phyloP scores from a whole-genome alignment of 2,797 vertebrate genomes.

The Chelon auratus region DNA sequence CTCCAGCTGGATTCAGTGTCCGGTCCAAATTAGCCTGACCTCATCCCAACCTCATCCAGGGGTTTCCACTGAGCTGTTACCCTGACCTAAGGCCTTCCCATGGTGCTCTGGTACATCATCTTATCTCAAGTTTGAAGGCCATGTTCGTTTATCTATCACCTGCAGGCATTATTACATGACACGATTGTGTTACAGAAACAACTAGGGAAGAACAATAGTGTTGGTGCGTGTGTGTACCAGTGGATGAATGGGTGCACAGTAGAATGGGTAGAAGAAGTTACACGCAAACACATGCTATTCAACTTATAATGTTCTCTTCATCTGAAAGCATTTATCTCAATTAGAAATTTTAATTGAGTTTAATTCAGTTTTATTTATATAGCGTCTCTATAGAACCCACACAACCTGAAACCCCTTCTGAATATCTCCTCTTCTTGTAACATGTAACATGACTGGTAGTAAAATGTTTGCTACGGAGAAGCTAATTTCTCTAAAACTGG shows the following conservation, averaged over 20 bases:
- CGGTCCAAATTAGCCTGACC: constrained; percentile 45
- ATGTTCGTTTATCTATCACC: constrained; percentile 50
- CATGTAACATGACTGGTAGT: constrained; percentile 2
- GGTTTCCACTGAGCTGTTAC: constrained; percentile 7
- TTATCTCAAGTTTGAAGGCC: constrained; percentile 56
- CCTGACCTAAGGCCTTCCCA: constrained; percentile 15
- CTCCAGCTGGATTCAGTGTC: constrained; percentile 57
- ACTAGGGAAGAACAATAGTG: constrained; percentile 20
- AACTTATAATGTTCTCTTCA: constrained; percentile 20
- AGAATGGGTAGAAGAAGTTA: constrained; percentile 23
- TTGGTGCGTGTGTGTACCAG: constrained; percentile 14
- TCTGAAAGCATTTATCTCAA: constrained; percentile 22
- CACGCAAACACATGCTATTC: constrained; percentile 10
- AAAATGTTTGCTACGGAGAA: not conserved
- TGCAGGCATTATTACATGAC: constrained; percentile 53
- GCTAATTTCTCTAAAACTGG: constrained; percentile 14
- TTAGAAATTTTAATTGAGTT: too few relatives aligned
- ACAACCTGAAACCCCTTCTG: too few relatives aligned
- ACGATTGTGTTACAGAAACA: constrained; percentile 51
- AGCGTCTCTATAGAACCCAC: too few relatives aligned
- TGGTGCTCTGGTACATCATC: constrained; percentile 10
- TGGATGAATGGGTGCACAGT: constrained; percentile 24
- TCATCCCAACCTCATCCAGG: constrained; percentile 39
- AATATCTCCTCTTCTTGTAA: not conserved
- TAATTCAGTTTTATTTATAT: too few relatives aligned